Conservation (phyloP, 2,113 vertebrate species). For the Puntigrus tetrazona region DNA sequence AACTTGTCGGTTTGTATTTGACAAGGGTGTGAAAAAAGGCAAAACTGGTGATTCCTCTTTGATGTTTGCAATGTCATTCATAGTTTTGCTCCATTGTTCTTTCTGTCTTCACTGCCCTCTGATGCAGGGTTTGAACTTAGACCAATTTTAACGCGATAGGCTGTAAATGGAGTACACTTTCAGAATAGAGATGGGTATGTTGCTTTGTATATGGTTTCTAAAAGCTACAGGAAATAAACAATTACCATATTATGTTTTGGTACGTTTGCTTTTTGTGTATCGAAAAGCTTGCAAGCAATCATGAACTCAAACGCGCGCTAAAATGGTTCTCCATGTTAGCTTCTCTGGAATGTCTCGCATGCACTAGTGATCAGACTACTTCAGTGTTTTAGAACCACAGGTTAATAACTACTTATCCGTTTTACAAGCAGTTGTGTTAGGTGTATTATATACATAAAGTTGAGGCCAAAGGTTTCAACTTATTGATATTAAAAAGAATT, state of each 20-base stretch:
- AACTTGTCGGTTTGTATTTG: conserved; percentile 14
- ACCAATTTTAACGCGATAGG: background rate
- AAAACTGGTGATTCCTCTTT: conserved; percentile 15
- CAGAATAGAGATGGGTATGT: conserved; percentile 42
- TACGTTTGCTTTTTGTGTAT: conserved; percentile 26
- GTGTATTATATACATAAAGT: background rate
- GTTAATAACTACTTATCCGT: background rate
- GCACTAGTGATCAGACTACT: too few relatives aligned
- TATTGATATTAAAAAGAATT: too few relatives aligned
- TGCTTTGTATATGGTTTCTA: conserved; percentile 75
- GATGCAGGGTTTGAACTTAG: conserved; percentile 30
- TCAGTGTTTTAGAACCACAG: too few relatives aligned
- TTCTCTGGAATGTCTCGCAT: background rate
- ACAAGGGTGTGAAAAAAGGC: conserved; percentile 11
- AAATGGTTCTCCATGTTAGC: background rate
- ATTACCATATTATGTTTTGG: conserved; percentile 61
- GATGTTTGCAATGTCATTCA: conserved; percentile 32
- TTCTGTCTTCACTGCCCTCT: conserved; percentile 25
- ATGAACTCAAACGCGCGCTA: background rate
- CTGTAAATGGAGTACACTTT: conserved; percentile 44
- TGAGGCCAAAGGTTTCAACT: too few relatives aligned
- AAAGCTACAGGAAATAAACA: conserved; percentile 73
- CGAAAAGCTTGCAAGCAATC: background rate
- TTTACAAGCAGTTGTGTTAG: background rate
- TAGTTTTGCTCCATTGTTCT: conserved; percentile 28